Base-by-base conservation (phyloP, 2,113 vertebrate genomes). In the Dolichallabes microphthalmus region DNA sequence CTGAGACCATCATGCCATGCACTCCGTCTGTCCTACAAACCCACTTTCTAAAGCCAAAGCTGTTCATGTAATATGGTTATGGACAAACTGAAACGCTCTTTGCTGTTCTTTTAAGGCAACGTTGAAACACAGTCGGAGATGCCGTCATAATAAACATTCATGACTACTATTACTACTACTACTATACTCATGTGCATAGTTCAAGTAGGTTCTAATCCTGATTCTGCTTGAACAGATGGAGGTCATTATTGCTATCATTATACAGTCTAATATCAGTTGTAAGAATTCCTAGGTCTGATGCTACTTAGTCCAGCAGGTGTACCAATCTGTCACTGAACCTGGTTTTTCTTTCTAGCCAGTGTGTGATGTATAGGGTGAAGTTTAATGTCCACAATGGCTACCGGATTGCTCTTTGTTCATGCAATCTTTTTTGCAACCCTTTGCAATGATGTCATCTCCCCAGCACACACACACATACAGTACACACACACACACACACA, bases 1-100 rank as follows among this genome's bases (percentile, higher is more conserved):
- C 91, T 45, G 87, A 88, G 86, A 87, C 81, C 80, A 78, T 22
- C 80, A 78, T 22, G 50, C 35, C 25, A 50, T 58, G 82, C 91
- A 88, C 86, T 55, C 88, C 86, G 64, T 69, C 86, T 89, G 90
- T 64, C 91, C 93, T 92, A 94, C 91, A 94, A 94, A 93, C 93
- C 95, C 90, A 92, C 88, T 94, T 94, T 88, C 92, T 94, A 94
- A 94, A 93, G 93, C 90, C 75, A 93, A 94, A 94, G 91, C 92
- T 87, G 84, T 93, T 90, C 83, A 82, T 60, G 82, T 87, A 89
- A 86, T 91, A 85, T 88, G 89, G 78, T 89, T 89, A 85, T 92
- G 87, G 88, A 88, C 89, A 93, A 88, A 91, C 87, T 88, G 89
- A 87, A 89, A 90, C 80, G 58, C 60, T 53, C 50, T 20, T 61